phyloP scores from a whole-genome alignment of 2,888 invertebrate genomes.

The Scaptomyza polygonia region DNA sequence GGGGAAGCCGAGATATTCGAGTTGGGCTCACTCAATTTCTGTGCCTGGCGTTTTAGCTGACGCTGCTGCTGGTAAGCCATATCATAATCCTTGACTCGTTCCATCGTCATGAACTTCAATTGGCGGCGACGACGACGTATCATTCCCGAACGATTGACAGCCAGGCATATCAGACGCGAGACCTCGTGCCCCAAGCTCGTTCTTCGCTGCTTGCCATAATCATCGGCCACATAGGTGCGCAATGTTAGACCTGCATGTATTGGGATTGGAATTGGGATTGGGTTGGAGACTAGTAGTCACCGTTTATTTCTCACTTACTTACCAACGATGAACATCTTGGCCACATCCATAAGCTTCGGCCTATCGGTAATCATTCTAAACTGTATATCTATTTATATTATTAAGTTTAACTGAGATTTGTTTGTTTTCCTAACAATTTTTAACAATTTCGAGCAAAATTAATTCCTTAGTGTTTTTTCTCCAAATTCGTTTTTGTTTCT shows the following conservation, averaged over 20 bases:
- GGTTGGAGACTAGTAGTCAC: background rate
- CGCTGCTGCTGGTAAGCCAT: conserved; percentile 14
- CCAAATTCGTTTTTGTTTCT: conserved; percentile 6
- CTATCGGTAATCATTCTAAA: no score
- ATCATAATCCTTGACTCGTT: conserved; percentile 45
- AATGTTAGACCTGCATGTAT: conserved; percentile 41
- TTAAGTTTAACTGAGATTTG: conserved; percentile 6
- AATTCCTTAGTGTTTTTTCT: background rate
- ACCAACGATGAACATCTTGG: conserved; percentile 54
- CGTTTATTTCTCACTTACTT: background rate
- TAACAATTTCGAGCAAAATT: conserved; percentile 17
- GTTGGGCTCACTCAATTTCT: conserved; percentile 12
- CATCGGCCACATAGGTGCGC: conserved; percentile 47
- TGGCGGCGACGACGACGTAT: conserved; percentile 3
- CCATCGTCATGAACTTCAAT: conserved; percentile 23
- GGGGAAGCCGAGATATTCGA: conserved; percentile 11
- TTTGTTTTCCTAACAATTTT: conserved; percentile 35
- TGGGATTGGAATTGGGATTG: no score
- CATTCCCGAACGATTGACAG: conserved; percentile 16
- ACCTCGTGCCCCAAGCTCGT: conserved; percentile 55
- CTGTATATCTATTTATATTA: no score
- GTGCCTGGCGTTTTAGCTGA: conserved; percentile 12
- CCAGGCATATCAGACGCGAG: conserved; percentile 32
- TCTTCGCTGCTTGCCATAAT: conserved; percentile 25
- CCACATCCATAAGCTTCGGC: conserved; percentile 44